Conservation (phyloP, 1,140 invertebrate genomes). For the Drosophila serrata region DNA sequence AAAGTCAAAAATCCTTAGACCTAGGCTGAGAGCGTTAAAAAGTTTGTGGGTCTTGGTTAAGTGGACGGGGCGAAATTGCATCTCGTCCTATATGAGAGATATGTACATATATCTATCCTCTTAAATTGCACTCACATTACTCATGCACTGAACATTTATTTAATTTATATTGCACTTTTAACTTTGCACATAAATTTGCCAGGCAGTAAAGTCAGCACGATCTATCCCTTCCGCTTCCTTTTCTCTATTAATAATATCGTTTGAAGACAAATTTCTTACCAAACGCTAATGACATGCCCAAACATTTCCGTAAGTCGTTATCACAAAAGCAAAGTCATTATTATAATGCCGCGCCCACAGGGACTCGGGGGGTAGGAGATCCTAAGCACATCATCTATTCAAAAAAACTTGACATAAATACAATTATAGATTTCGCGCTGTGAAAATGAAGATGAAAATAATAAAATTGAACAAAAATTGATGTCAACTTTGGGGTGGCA, state of each 20-base stretch:
- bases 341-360: slow-evolving; percentile 64
- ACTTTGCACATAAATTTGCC: slow-evolving; percentile 72
- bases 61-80: slow-evolving; percentile 11
- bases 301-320: slow-evolving; percentile 85
- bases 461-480: slow-evolving; percentile 83
- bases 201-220: slow-evolving; percentile 45
- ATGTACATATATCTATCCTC: slow-evolving; percentile 9
- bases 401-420: slow-evolving; percentile 85
- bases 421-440: slow-evolving; percentile 84
- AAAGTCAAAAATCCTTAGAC: slow-evolving; percentile 61
- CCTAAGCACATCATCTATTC: slow-evolving; percentile 74
- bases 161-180: slow-evolving; percentile 78
- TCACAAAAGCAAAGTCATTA: slow-evolving; percentile 84
- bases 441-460: slow-evolving; percentile 82
- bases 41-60: slow-evolving; percentile 18
- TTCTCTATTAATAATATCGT: slow-evolving; percentile 71
- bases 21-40: slow-evolving; percentile 17
- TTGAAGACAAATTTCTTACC: slow-evolving; percentile 69
- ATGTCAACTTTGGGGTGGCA: slow-evolving; percentile 69
- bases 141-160: slow-evolving; percentile 38
- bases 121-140: slow-evolving; percentile 42
- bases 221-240: slow-evolving; percentile 24
- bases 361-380: background rate
- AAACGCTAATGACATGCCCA: slow-evolving; percentile 81
- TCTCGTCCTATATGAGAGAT: background rate